Evolutionary conservation across 2,888 invertebrate genomes (phyloP).

Genomic region (Lobophora halterata): DNA sequence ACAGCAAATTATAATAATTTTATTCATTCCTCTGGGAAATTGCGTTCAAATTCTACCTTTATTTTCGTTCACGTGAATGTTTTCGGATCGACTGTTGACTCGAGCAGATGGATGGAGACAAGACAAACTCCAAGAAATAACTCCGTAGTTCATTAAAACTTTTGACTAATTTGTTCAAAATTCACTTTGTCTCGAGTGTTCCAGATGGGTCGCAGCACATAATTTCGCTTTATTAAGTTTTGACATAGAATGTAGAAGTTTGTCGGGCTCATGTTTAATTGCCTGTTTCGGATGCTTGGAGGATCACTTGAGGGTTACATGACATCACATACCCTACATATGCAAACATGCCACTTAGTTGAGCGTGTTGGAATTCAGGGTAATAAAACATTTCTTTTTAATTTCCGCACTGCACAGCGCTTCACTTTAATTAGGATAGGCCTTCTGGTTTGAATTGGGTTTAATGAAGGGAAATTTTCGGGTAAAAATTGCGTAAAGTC

Average conservation of each 20-base stretch:
- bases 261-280: constrained; percentile 65
- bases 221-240: constrained; percentile 74
- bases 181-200: constrained; percentile 68
- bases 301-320: constrained; percentile 44
- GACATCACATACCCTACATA: constrained; percentile 12
- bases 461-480: too few species aligned
- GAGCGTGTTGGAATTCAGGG: constrained; percentile 2
- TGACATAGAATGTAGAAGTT: constrained; percentile 65
- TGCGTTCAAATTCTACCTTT: constrained; percentile 31
- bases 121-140: constrained; percentile 46
- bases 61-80: constrained; percentile 25
- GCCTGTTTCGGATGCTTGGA: constrained; percentile 56
- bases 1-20: constrained; percentile 37
- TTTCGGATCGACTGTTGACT: constrained; percentile 26
- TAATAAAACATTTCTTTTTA: neutral
- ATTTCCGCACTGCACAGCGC: too few species aligned
- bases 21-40: constrained; percentile 28
- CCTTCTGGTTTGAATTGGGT: too few species aligned
- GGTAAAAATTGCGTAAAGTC: constrained; percentile 1
- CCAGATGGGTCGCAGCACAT: constrained; percentile 71
- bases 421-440: too few species aligned
- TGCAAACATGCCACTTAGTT: constrained; percentile 26
- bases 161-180: constrained; percentile 73
- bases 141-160: constrained; percentile 64
- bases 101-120: constrained; percentile 33